These are phyloP conservation scores for Lasioglossum calceatum DNA, from an alignment of 2,888 invertebrate genomes.

Conservation along the genomic window DNA sequence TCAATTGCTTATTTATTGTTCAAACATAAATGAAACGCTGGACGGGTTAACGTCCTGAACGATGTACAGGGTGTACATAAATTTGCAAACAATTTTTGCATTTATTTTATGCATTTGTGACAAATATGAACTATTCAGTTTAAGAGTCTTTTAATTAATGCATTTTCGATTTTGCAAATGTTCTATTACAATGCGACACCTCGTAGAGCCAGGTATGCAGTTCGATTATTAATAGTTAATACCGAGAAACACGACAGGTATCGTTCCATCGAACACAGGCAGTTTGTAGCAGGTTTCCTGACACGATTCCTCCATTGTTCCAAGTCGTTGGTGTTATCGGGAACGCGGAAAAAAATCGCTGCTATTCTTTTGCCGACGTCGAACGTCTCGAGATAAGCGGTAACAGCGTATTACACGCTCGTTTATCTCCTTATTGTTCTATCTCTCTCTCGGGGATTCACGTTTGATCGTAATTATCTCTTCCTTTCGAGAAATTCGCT, in stretches of 20 bases:
- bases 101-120: not conserved
- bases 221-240: conserved; percentile 8
- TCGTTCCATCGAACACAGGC: not conserved
- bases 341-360: not conserved
- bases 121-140: not conserved
- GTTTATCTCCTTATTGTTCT: not conserved
- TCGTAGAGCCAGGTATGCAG: not conserved
- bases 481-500: not conserved
- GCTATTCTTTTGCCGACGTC: not conserved
- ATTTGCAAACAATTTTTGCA: not conserved
- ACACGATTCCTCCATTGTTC: conserved; percentile 1
- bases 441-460: not conserved
- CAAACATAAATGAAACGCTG: not conserved
- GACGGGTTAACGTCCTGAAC: not conserved
- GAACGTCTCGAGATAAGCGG: not conserved
- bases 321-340: not conserved
- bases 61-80: not conserved
- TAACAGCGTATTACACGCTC: not conserved
- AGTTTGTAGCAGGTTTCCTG: not conserved
- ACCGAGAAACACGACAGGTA: conserved; percentile 1
- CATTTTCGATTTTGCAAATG: not conserved
- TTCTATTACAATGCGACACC: not conserved
- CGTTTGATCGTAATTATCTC: not conserved
- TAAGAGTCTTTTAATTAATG: too few relatives aligned
- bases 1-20: not conserved